Percentiles rank a stretch among this genome's conserved stretches.
phyloP scores from a whole-genome alignment of 2,797 vertebrate species.

The Coracias cyanogaster region DNA sequence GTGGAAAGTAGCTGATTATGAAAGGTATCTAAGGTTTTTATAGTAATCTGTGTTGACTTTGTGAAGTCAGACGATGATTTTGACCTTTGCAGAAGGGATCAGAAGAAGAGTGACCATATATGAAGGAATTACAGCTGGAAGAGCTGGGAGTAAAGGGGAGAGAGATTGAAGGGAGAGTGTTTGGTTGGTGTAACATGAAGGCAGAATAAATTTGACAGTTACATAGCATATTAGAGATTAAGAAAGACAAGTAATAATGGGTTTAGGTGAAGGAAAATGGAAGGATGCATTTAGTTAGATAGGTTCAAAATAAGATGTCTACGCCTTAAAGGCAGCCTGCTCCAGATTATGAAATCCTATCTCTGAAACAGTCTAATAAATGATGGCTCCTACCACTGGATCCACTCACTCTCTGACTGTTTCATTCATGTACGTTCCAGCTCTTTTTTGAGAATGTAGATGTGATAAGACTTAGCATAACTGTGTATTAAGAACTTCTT shows the following conservation, averaged over 20 bases:
- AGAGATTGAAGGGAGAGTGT: not conserved
- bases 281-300: not conserved
- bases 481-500: not conserved
- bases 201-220: not conserved
- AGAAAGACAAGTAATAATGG: not conserved
- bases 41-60: not conserved
- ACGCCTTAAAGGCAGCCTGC: not conserved
- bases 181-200: not conserved
- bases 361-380: not conserved
- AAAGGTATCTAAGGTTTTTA: not conserved
- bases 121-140: not conserved
- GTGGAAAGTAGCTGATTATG: not conserved
- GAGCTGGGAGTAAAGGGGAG: not conserved
- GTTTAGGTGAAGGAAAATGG: not conserved
- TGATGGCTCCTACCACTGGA: not conserved
- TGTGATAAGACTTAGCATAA: not conserved
- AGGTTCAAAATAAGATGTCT: not conserved
- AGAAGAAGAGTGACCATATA: not conserved
- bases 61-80: not conserved
- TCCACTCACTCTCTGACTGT: not conserved
- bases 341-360: not conserved
- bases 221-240: not conserved
- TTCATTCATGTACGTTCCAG: not conserved
- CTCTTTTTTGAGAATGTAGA: not conserved
- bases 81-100: not conserved